Conservation (phyloP, 2,797 vertebrate genomes). For the Vipera latastei region DNA sequence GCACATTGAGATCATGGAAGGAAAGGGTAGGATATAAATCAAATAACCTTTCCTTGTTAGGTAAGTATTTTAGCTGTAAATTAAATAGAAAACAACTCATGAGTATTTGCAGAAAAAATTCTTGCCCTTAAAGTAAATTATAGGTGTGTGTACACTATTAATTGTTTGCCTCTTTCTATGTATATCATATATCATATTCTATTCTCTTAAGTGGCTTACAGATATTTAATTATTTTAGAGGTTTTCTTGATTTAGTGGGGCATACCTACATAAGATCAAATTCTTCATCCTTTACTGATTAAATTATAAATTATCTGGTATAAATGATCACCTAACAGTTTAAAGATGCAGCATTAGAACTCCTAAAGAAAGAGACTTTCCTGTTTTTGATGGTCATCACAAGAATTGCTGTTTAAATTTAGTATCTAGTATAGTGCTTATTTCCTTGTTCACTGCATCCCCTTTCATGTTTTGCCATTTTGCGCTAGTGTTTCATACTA, state of each 20-base stretch:
- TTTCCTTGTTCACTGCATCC: background rate
- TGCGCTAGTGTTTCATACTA: background rate
- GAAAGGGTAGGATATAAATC: background rate
- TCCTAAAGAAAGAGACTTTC: background rate
- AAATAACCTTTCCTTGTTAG: background rate
- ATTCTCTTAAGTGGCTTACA: background rate
- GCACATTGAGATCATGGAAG: background rate
- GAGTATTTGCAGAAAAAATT: background rate
- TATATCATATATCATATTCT: background rate
- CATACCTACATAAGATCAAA: background rate
- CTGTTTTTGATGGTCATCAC: background rate
- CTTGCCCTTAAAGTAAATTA: background rate
- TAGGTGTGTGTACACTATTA: background rate
- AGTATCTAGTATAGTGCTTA: background rate
- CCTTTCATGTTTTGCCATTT: background rate
- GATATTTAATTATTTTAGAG: background rate
- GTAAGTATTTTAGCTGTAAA: background rate
- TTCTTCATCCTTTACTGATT: background rate
- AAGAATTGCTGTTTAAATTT: background rate
- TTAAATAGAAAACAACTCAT: background rate
- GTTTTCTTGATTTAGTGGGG: background rate
- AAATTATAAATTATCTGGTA: background rate
- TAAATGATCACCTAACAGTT: background rate
- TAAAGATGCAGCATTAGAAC: background rate
- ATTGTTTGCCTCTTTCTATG: background rate